Evolutionary conservation across 2,888 invertebrate genomes (phyloP).

Genomic region (Tenthredo amoena): DNA sequence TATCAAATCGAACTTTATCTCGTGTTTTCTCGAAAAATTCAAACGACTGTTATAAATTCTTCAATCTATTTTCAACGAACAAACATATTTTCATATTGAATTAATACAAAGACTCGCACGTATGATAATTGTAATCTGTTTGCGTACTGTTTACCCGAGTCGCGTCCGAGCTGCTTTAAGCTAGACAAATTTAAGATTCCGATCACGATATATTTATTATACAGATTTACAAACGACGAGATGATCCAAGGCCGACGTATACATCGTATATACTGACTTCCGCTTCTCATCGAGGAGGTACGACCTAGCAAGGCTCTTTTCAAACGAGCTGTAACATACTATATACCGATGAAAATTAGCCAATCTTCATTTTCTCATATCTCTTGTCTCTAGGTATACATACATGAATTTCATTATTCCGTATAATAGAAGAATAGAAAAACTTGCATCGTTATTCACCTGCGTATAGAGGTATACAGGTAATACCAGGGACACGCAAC

Average conservation of each 20-base stretch:
- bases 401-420: background rate
- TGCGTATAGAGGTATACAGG: background rate
- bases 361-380: background rate
- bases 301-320: background rate
- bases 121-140: background rate
- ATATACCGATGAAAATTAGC: background rate
- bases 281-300: background rate
- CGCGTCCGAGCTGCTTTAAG: background rate
- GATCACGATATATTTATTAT: slow-evolving; percentile 32
- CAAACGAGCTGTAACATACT: background rate
- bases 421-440: background rate
- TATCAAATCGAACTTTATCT: too few species aligned
- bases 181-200: slow-evolving; percentile 12
- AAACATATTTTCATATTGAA: background rate
- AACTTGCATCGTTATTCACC: slow-evolving; percentile 1
- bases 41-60: too few species aligned
- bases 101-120: background rate
- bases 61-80: background rate
- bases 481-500: background rate
- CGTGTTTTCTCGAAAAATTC: too few species aligned
- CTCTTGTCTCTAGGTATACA: background rate
- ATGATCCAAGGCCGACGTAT: slow-evolving; percentile 12
- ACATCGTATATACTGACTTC: background rate
- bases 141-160: background rate
- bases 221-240: slow-evolving; percentile 22